These are phyloP conservation scores for Periophthalmus modestus DNA, from an alignment of 2,113 vertebrate species.

Conservation along the genomic window DNA sequence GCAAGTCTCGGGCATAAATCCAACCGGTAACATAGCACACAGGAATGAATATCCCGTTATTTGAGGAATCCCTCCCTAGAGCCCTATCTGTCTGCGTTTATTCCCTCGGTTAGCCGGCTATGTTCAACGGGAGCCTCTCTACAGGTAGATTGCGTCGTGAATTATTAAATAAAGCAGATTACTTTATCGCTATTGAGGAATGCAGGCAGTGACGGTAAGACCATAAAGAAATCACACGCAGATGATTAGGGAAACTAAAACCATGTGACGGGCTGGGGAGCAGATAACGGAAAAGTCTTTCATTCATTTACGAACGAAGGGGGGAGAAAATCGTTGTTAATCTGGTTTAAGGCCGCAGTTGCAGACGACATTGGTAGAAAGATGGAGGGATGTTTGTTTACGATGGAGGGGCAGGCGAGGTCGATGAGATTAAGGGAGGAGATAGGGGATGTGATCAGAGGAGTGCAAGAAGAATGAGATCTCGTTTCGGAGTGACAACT, in stretches of 20 bases:
- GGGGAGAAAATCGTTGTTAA: conserved; percentile 58
- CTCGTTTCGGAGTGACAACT: conserved; percentile 3
- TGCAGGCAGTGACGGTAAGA: conserved; percentile 8
- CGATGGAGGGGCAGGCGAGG: not conserved
- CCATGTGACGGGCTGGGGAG: conserved; percentile 40
- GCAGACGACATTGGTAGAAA: conserved; percentile 24
- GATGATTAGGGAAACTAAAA: conserved; percentile 57
- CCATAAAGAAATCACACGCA: conserved; percentile 47
- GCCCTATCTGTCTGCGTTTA: conserved; percentile 49
- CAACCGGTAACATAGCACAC: not conserved
- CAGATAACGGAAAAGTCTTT: conserved; percentile 37
- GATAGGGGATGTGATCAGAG: conserved; percentile 37
- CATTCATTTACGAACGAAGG: conserved; percentile 56
- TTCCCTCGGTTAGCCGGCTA: conserved; percentile 23
- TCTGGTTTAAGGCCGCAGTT: conserved; percentile 39
- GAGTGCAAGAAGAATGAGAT: conserved; percentile 28
- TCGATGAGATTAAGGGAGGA: conserved; percentile 15
- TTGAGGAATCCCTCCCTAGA: conserved; percentile 10
- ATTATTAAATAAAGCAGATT: conserved; percentile 77
- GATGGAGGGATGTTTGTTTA: conserved; percentile 52
- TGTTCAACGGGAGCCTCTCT: conserved; percentile 33
- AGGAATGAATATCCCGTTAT: conserved; percentile 2
- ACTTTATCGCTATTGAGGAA: conserved; percentile 43
- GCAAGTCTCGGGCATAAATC: not conserved
- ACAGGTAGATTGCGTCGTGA: conserved; percentile 72